A percentile compares a stretch with the other conserved stretches of the same genome.
These are phyloP conservation scores for Cryptus armator DNA, from an alignment of 2,888 invertebrate genomes.

Conservation along the genomic window DNA sequence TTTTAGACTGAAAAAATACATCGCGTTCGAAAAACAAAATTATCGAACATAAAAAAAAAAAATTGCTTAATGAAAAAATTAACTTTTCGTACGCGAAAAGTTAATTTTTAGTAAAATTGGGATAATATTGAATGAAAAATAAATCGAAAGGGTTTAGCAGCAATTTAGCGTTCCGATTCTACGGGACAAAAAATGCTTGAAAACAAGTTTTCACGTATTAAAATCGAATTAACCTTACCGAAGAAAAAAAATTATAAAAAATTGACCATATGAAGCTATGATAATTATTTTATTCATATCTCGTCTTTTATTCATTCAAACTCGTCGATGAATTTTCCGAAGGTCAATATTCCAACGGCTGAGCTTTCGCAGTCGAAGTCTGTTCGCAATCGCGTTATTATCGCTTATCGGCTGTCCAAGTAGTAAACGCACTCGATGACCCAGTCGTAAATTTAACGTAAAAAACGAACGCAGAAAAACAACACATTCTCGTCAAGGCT, in stretches of 20 bases:
- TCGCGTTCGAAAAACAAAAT: too few relatives aligned
- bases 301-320: neutral
- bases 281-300: neutral
- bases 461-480: slow-evolving; percentile 25
- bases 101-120: too few relatives aligned
- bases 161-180: too few relatives aligned
- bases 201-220: too few relatives aligned
- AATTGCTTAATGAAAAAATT: too few relatives aligned
- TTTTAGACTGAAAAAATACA: too few relatives aligned
- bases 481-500: slow-evolving; percentile 37
- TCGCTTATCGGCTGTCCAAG: slow-evolving; percentile 48
- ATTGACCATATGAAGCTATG: neutral
- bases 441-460: neutral
- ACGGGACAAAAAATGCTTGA: too few relatives aligned
- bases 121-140: too few relatives aligned
- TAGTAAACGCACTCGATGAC: slow-evolving; percentile 38
- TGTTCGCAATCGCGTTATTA: slow-evolving; percentile 7
- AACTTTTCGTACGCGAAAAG: too few relatives aligned
- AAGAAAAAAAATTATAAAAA: neutral
- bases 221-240: too few relatives aligned
- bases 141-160: too few relatives aligned
- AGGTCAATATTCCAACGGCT: neutral
- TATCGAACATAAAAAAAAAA: too few relatives aligned
- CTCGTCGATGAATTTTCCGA: neutral
- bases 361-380: neutral